These are phyloP conservation scores for Diorhabda sublineata DNA, from an alignment of 1,140 invertebrate genomes.

Conservation along the genomic window DNA sequence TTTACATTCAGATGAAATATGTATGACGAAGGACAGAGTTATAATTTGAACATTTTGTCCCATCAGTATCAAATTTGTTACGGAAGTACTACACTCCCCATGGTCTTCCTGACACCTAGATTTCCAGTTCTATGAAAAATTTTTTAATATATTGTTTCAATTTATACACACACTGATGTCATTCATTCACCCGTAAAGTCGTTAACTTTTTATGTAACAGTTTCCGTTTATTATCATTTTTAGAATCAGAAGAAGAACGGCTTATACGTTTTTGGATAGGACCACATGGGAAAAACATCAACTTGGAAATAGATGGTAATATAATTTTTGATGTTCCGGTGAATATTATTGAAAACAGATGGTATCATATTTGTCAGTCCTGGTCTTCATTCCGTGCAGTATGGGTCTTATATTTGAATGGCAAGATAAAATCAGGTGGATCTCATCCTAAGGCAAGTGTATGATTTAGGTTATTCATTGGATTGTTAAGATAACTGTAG, in stretches of 20 bases:
- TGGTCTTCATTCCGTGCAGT: slow-evolving; percentile 57
- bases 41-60: no score
- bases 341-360: slow-evolving; percentile 52
- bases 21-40: no score
- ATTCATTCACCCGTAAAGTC: no score
- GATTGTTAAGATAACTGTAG: no score
- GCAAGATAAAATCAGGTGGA: slow-evolving; percentile 48
- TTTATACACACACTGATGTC: not conserved
- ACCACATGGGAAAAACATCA: slow-evolving; percentile 51
- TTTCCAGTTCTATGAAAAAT: not conserved
- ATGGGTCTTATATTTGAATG: slow-evolving; percentile 59
- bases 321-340: slow-evolving; percentile 49
- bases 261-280: slow-evolving; percentile 59
- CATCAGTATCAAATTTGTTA: no score
- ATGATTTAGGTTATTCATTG: not conserved
- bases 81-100: no score
- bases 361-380: slow-evolving; percentile 64
- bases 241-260: slow-evolving; percentile 57
- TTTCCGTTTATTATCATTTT: not conserved
- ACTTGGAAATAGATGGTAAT: slow-evolving; percentile 54
- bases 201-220: no score
- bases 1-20: no score
- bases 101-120: no score
- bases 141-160: slow-evolving; percentile 13
- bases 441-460: slow-evolving; percentile 50